Base-by-base conservation (phyloP, 2,888 invertebrate genomes). In the Galerucella nymphaeae region DNA sequence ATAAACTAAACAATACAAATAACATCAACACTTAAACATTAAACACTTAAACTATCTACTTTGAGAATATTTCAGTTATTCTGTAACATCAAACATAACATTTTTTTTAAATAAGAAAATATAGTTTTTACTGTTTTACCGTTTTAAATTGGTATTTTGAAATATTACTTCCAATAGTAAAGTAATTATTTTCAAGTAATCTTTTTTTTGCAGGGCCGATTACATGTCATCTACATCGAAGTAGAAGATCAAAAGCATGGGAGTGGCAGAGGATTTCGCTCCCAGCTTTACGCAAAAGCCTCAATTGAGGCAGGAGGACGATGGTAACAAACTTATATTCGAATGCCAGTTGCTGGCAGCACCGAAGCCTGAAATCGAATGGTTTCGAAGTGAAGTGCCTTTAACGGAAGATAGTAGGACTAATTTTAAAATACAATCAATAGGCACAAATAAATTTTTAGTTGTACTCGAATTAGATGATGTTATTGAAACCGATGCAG, bases 261-360 rank as follows among this genome's bases (percentile, higher is more conserved):
- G 94, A 91, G 93, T 93, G 89, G 91, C 93, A 86, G 97, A 97
- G 88, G 96, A 97, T 89, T 94, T 96, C 90, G 97, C 98, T 89
- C 98, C 98, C 88, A 97, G 97, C 91, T 98, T 98, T 91, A 96
- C 96, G 82, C 96, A 97, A 90, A 98, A 98, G 93, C 98, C 98
- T 80, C 96, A 96, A 88, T 92, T 98, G 83, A 91, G 97, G 81
- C 97, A 98, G 88, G 98, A 98, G 87, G 97, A 97, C 87, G 97
- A 97, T 86, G 97, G 97, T 83, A 97, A 97, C 89, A 93, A 95
- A 85, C 91, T 97, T 85, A 92, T 97, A 83, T 97, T 97, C 89
- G 97, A 97, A 87, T 97, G 97, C 88, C 95, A 96, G 87, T 90
- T 97, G 83, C 88, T 95, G 83, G 93, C 94, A 80, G 90, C 93